Base-by-base conservation (phyloP, 2,113 vertebrate genomes). In the Lepisosteus oculatus region DNA sequence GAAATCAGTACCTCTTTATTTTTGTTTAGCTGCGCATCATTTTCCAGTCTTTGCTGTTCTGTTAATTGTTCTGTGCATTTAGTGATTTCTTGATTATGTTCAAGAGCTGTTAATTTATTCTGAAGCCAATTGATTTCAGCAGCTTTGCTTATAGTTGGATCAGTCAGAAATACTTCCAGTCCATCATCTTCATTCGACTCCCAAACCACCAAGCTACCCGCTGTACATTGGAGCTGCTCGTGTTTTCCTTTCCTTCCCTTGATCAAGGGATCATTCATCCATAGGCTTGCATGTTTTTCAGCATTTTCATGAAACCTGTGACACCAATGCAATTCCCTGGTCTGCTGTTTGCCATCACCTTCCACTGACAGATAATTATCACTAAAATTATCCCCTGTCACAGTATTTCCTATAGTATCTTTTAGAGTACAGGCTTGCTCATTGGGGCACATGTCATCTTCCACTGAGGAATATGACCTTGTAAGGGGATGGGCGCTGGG, bases 1-100 rank as follows among this genome's bases (percentile, higher is more conserved):
- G 44, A 42, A 29, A 70, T 45, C 59, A 55, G 69, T 71, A 63
- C 43, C 69, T 71, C 59, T 55, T 71, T 8, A 15, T 29, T 14
- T 61, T 43, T 15, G 9, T 71, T 42, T 64, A 29, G 59, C 11
- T 54, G 45, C 4, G n/a, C 12, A 8, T 55, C 29, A 55, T 54
- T 51, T 61, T 55, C 43, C 15, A 55, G 57, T 51, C 44, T 51
- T 51, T 41, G 44, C 6, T 71, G 69, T 8, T 63, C 14, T 29
- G 57, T 41, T 54, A 61, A 70, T 54, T 55, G 66, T 54, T 55
- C 42, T 44, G 68, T 13, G 43, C 2, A 59, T 44, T 59, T 55
- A 70, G 29, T 44, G 3, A n/a, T 8, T 6, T 8, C 56, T 59
- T 61, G 11, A 15, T 45, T 61, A 59, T 45, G 59, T 70, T 43